These are phyloP conservation scores for Trichogramma dendrolimi DNA, from an alignment of 2,888 invertebrate species.

Conservation along the genomic window DNA sequence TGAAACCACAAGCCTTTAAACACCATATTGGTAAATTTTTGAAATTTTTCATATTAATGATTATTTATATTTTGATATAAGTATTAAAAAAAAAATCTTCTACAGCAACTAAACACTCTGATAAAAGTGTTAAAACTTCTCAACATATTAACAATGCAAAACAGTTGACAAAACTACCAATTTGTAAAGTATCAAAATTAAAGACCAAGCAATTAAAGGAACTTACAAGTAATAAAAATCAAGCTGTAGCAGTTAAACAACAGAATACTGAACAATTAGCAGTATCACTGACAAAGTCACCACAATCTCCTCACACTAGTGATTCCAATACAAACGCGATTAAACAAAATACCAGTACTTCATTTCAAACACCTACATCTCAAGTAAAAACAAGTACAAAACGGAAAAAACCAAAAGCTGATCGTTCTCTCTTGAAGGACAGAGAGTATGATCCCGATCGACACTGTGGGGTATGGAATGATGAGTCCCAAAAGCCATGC, in stretches of 20 bases:
- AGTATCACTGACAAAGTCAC: too few species aligned
- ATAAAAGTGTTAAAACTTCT: too few species aligned
- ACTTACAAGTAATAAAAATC: too few species aligned
- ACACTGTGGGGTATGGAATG: conserved; percentile 75
- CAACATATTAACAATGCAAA: too few species aligned
- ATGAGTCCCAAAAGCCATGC: conserved; percentile 68
- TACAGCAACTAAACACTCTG: too few species aligned
- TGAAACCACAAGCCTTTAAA: conserved; percentile 74
- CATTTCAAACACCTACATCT: too few species aligned
- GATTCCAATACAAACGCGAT: too few species aligned
- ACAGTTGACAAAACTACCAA: background rate
- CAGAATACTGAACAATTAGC: background rate
- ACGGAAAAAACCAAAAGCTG: conserved; percentile 48
- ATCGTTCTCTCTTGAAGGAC: conserved; percentile 51
- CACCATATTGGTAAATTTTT: conserved; percentile 60
- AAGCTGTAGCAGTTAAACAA: conserved; percentile 24
- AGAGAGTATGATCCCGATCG: conserved; percentile 78
- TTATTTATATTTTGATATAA: background rate
- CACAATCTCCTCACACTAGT: conserved; percentile 37
- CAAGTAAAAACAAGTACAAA: conserved; percentile 28
- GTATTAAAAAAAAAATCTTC: too few species aligned
- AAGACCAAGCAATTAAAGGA: background rate
- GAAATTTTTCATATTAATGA: background rate
- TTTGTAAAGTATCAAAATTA: background rate
- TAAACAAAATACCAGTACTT: too few species aligned